Percentiles rank a stretch among this genome's conserved stretches.
These are phyloP conservation scores for Acleris cristana DNA, from an alignment of 2,888 invertebrate genomes.

Conservation along the genomic window DNA sequence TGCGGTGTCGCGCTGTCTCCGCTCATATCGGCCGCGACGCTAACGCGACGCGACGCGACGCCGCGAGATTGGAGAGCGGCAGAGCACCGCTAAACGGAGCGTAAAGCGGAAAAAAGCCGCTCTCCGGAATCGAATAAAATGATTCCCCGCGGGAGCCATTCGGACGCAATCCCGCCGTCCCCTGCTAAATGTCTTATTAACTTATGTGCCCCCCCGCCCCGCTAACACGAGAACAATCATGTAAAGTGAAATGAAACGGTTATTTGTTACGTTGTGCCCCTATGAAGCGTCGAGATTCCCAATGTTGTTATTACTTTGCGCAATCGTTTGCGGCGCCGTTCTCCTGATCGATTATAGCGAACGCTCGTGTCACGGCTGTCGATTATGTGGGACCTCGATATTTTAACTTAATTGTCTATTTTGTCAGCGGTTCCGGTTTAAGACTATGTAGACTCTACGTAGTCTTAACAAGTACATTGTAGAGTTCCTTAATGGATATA, in stretches of 20 bases:
- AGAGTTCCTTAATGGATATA: no score
- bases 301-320: constrained; percentile 69
- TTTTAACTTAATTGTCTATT: no score
- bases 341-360: constrained; percentile 46
- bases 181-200: constrained; percentile 84
- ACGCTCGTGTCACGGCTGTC: constrained; percentile 1
- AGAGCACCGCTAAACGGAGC: constrained; percentile 79
- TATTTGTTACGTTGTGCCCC: constrained; percentile 82
- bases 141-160: constrained; percentile 89
- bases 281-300: constrained; percentile 69
- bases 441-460: no score
- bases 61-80: constrained; percentile 48
- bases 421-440: no score
- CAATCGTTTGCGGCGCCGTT: constrained; percentile 65
- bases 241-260: constrained; percentile 84
- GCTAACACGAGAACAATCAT: constrained; percentile 81
- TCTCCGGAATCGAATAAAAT: constrained; percentile 88
- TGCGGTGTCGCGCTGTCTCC: constrained; percentile 62
- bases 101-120: constrained; percentile 81
- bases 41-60: constrained; percentile 61
- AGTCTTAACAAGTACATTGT: no score
- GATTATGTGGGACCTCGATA: not conserved
- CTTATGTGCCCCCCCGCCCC: constrained; percentile 74
- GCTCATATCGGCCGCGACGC: constrained; percentile 59
- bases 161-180: constrained; percentile 85